phyloP scores from a whole-genome alignment of 2,888 invertebrate genomes.

The Hemithea aestivaria region DNA sequence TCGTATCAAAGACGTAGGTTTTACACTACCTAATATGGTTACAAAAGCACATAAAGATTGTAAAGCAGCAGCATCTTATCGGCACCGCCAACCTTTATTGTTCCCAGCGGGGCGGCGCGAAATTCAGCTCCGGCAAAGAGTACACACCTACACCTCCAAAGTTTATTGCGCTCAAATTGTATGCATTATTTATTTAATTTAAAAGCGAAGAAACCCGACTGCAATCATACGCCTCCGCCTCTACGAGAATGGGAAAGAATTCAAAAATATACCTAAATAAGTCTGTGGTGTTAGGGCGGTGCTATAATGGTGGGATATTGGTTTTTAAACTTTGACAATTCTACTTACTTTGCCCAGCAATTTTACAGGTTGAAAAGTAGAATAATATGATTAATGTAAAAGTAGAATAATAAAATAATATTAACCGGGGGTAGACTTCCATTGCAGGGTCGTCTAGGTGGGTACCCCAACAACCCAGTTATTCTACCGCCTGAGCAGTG shows the following conservation, averaged over 20 bases:
- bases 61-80: constrained; percentile 45
- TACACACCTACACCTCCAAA: constrained; percentile 63
- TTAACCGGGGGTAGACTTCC: no score
- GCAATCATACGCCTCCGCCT: constrained; percentile 54
- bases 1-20: no score
- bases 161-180: constrained; percentile 77
- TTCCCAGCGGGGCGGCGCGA: constrained; percentile 63
- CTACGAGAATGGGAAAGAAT: constrained; percentile 42
- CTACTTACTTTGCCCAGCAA: no score
- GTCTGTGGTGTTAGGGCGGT: constrained; percentile 5
- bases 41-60: no score
- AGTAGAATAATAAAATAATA: no score
- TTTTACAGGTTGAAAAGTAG: no score
- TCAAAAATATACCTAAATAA: constrained; percentile 19
- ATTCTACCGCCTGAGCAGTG: no score
- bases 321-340: background rate
- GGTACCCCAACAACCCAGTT: no score
- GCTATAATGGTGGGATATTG: background rate
- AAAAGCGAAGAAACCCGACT: constrained; percentile 73
- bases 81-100: constrained; percentile 57
- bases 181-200: constrained; percentile 78
- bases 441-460: no score
- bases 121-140: constrained; percentile 55
- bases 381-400: no score
- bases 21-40: no score